A percentile compares a stretch with the other conserved stretches of the same genome.
Conservation (phyloP, 1,140 invertebrate genomes). For the Leptinotarsa lineolata region DNA sequence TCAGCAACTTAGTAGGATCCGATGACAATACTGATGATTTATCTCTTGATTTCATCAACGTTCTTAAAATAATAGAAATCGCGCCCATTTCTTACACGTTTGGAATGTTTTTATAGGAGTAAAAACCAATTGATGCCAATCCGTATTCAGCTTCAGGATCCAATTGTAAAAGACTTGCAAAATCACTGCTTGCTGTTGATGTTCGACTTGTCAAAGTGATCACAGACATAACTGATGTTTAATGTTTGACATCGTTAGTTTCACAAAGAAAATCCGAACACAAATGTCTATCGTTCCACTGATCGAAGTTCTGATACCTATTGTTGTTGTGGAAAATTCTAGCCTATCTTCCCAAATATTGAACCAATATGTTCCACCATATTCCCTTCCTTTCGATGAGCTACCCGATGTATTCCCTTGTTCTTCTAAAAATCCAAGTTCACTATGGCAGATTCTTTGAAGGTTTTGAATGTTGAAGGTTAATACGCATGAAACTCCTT, state of each 20-base stretch:
- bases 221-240: background rate
- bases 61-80: background rate
- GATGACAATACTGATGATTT: background rate
- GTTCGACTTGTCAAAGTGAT: background rate
- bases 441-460: background rate
- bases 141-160: background rate
- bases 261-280: background rate
- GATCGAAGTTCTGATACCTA: too few species aligned
- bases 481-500: background rate
- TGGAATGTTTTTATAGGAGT: background rate
- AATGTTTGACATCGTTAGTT: background rate
- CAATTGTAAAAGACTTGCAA: background rate
- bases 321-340: too few species aligned
- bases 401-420: background rate
- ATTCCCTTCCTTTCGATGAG: background rate
- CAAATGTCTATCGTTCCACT: too few species aligned
- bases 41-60: background rate
- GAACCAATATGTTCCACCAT: background rate
- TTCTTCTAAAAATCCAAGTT: background rate
- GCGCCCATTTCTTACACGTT: background rate
- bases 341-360: too few species aligned
- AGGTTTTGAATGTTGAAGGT: background rate
- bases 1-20: background rate
- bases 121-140: background rate
- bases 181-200: background rate